Conservation (phyloP, 2,888 invertebrate genomes). For the Drosophila picticornis region DNA sequence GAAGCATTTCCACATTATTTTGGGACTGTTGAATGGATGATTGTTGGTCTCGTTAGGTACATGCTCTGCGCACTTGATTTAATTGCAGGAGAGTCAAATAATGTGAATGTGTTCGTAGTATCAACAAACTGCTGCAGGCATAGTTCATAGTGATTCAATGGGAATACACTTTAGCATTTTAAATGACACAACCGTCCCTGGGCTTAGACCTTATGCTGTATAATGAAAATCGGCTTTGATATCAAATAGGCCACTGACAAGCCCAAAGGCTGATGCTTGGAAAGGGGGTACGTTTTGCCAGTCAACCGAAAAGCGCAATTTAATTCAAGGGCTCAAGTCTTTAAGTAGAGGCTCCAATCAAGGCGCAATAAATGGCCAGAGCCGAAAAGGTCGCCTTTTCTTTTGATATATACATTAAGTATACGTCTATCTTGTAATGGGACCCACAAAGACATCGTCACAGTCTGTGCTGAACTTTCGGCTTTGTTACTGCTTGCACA, state of each 20-base stretch:
- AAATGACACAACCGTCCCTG: slow-evolving; percentile 31
- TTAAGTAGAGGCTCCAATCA: slow-evolving; percentile 50
- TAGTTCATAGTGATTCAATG: slow-evolving; percentile 25
- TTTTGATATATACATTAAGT: slow-evolving; percentile 15
- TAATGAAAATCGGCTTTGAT: slow-evolving; percentile 45
- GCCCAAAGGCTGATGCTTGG: slow-evolving; percentile 3
- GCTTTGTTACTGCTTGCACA: slow-evolving; percentile 24
- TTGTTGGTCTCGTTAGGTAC: not conserved
- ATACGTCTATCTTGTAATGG: slow-evolving; percentile 21
- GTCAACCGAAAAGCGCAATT: slow-evolving; percentile 48
- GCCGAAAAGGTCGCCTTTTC: slow-evolving; percentile 46
- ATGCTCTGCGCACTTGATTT: slow-evolving; percentile 39
- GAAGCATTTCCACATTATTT: not conserved
- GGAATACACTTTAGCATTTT: slow-evolving; percentile 36
- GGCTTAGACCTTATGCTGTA: slow-evolving; percentile 36
- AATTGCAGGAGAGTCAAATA: slow-evolving; percentile 51
- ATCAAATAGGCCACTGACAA: slow-evolving; percentile 52
- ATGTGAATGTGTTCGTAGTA: slow-evolving; percentile 33
- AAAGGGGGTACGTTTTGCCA: slow-evolving; percentile 3
- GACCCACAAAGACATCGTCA: slow-evolving; percentile 28
- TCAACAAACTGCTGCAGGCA: slow-evolving; percentile 41
- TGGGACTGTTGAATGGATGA: not conserved
- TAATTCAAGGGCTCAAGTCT: slow-evolving; percentile 41
- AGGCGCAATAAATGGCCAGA: slow-evolving; percentile 46
- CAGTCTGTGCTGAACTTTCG: slow-evolving; percentile 46